Conservation (phyloP, 2,888 invertebrate species). For the Parascotia fuliginaria region DNA sequence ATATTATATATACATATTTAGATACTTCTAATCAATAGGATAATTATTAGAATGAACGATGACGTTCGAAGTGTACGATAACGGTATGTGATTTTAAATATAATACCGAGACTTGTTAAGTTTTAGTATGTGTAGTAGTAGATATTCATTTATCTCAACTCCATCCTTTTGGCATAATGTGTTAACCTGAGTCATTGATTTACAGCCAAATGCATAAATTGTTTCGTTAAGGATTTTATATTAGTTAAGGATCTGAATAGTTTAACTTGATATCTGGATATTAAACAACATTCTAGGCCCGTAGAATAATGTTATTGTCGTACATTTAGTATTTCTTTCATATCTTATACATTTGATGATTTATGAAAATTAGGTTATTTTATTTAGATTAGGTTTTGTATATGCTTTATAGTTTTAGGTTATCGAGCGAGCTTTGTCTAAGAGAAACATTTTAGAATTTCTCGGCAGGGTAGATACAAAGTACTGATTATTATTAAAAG, state of each 20-base stretch:
- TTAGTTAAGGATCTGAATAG: conserved; percentile 11
- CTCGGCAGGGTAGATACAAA: conserved; percentile 36
- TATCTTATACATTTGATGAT: conserved; percentile 1
- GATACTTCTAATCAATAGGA: neutral
- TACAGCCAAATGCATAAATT: neutral
- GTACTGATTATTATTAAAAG: conserved; percentile 31
- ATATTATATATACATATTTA: neutral
- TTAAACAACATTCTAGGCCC: neutral
- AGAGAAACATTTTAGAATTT: conserved; percentile 20
- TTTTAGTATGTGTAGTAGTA: neutral
- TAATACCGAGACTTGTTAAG: neutral
- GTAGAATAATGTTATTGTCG: neutral
- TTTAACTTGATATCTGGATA: conserved; percentile 3
- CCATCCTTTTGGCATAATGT: conserved; percentile 1
- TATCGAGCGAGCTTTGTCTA: conserved; percentile 23
- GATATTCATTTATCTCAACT: neutral
- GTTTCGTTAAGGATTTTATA: conserved; percentile 1
- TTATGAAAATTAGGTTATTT: conserved; percentile 16
- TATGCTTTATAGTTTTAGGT: conserved; percentile 22
- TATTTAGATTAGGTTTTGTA: conserved; percentile 24
- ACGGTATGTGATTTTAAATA: neutral
- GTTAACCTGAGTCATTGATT: conserved; percentile 9
- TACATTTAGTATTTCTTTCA: conserved; percentile 5
- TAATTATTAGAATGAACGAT: neutral
- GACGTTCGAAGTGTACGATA: neutral